A percentile compares a stretch with the other conserved stretches of the same genome.
Evolutionary conservation across 1,140 invertebrate genomes (phyloP).

Genomic region (Drosophila insularis): DNA sequence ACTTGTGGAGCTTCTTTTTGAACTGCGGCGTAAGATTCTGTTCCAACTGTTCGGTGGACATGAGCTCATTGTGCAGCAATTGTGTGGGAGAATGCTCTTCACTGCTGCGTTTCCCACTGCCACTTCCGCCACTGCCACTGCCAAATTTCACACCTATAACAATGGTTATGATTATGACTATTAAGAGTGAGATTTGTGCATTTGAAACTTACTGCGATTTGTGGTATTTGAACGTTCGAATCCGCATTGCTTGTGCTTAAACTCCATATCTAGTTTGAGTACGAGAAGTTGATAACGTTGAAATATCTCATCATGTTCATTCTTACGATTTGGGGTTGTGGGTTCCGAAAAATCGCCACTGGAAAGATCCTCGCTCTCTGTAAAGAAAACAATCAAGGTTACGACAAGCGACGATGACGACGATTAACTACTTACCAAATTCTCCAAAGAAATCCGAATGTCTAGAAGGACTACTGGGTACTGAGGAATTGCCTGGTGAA

Average conservation of each 20-base stretch:
- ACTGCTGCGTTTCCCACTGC: constrained; percentile 66
- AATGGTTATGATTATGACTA: no score
- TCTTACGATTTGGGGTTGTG: constrained; percentile 73
- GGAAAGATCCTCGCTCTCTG: constrained; percentile 81
- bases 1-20: constrained; percentile 91
- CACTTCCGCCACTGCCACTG: constrained; percentile 67
- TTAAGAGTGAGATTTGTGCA: no score
- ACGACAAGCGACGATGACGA: neutral
- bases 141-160: constrained; percentile 48
- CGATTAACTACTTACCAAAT: constrained; percentile 57
- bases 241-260: constrained; percentile 88
- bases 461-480: constrained; percentile 87
- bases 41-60: constrained; percentile 83
- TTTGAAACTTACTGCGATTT: constrained; percentile 61
- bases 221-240: constrained; percentile 84
- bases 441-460: constrained; percentile 85
- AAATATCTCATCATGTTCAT: constrained; percentile 84
- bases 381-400: constrained; percentile 8
- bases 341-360: constrained; percentile 81
- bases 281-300: constrained; percentile 86
- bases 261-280: constrained; percentile 88
- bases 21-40: constrained; percentile 90
- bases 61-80: constrained; percentile 51
- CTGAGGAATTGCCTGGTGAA: constrained; percentile 83
- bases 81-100: constrained; percentile 71